These are phyloP conservation scores for Cherax destructor DNA, from an alignment of 1,140 invertebrate species.

Conservation along the genomic window DNA sequence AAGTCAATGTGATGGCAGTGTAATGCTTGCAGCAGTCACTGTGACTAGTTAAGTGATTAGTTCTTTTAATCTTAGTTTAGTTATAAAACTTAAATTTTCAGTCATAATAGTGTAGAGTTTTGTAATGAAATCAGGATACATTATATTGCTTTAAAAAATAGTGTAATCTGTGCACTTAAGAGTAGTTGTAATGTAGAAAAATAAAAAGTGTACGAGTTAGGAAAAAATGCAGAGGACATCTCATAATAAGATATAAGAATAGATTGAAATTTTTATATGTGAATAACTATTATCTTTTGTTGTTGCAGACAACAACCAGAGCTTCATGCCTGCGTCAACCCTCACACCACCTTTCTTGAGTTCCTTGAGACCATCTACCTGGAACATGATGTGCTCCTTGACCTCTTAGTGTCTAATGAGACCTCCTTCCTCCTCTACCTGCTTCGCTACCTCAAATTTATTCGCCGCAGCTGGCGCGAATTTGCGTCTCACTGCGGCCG, in stretches of 20 bases:
- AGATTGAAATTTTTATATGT: neutral
- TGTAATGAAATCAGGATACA: too few relatives aligned
- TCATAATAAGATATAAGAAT: neutral
- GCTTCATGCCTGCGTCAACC: slow-evolving; percentile 80
- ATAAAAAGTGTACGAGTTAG: neutral
- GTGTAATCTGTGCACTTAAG: too few relatives aligned
- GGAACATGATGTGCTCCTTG: slow-evolving; percentile 87
- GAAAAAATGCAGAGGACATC: neutral
- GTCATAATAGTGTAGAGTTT: too few relatives aligned
- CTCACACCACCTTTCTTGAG: slow-evolving; percentile 88
- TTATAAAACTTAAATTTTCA: too few relatives aligned
- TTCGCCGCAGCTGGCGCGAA: slow-evolving; percentile 87
- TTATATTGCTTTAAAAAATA: too few relatives aligned
- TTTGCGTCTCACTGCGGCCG: slow-evolving; percentile 86
- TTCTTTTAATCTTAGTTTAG: too few relatives aligned
- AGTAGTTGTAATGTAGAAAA: neutral
- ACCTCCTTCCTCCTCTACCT: slow-evolving; percentile 93
- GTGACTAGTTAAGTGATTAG: too few relatives aligned
- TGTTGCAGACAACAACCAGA: slow-evolving; percentile 78
- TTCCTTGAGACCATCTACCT: slow-evolving; percentile 89
- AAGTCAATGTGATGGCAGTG: too few relatives aligned
- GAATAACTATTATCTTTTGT: slow-evolving; percentile 73
- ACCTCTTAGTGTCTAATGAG: slow-evolving; percentile 92
- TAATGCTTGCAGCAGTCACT: too few relatives aligned
- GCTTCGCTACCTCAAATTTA: slow-evolving; percentile 89